Conservation (phyloP, 2,797 vertebrate genomes). For the Champsocephalus gunnari region DNA sequence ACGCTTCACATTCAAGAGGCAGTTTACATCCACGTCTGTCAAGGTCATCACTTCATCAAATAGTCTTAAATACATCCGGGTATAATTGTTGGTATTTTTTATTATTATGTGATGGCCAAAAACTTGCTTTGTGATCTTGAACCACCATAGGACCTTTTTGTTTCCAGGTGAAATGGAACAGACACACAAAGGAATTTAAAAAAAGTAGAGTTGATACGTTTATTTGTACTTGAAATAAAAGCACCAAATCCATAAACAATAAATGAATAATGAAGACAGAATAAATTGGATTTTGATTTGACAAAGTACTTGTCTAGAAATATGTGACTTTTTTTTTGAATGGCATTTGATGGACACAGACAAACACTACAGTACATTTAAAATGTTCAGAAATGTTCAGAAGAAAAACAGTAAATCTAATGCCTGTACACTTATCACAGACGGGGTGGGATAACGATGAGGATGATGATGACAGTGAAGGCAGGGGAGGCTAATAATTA, state of each 20-base stretch:
- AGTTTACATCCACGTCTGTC: no score
- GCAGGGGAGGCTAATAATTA: constrained; percentile 79
- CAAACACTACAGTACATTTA: constrained; percentile 31
- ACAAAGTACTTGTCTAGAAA: constrained; percentile 35
- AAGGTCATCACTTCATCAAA: no score
- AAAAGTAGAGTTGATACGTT: constrained; percentile 35
- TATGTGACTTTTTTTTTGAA: constrained; percentile 11
- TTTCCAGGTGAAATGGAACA: no score
- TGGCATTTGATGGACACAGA: constrained; percentile 23
- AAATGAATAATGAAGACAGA: constrained; percentile 4
- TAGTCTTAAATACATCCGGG: no score
- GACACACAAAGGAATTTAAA: background rate
- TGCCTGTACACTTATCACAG: constrained; percentile 25
- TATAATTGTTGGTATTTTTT: no score
- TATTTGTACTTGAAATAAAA: constrained; percentile 54
- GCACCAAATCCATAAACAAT: constrained; percentile 16
- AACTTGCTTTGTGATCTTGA: no score
- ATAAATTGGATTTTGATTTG: constrained; percentile 34
- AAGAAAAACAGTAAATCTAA: constrained; percentile 15
- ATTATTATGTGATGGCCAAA: no score
- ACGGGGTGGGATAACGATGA: constrained; percentile 51
- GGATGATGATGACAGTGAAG: constrained; percentile 58
- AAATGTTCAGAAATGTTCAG: constrained; percentile 48
- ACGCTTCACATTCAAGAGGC: no score
- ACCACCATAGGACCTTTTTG: no score